Conservation (phyloP, 2,888 invertebrate species). For the Myathropa florea region DNA sequence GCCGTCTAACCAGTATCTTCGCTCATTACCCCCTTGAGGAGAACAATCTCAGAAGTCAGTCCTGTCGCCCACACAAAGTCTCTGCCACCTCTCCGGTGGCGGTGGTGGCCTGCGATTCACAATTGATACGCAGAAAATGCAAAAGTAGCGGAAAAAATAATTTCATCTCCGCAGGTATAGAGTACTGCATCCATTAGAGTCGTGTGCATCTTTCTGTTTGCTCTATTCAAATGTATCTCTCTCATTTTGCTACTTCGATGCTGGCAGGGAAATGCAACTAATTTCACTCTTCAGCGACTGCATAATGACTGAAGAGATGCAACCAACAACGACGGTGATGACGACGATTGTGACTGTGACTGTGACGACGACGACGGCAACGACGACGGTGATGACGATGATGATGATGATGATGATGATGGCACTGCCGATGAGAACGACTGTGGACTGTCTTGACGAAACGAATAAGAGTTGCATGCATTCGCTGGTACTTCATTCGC, state of each 20-base stretch:
- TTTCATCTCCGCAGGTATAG: neutral
- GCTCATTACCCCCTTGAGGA: too few relatives aligned
- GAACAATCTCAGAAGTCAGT: too few relatives aligned
- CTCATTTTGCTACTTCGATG: neutral
- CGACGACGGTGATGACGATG: neutral
- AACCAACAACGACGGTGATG: neutral
- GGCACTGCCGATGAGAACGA: neutral
- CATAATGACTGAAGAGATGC: constrained; percentile 1
- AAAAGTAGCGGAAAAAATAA: neutral
- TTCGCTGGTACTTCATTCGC: neutral
- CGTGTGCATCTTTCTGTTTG: neutral
- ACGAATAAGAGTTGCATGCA: neutral
- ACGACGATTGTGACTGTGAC: neutral
- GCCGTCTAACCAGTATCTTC: too few relatives aligned
- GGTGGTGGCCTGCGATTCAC: neutral
- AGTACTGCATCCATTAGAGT: neutral
- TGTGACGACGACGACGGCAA: neutral
- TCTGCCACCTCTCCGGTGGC: neutral
- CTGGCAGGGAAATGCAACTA: neutral
- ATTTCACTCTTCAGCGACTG: constrained; percentile 4
- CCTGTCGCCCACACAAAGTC: neutral
- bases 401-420: neutral
- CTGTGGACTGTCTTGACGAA: neutral
- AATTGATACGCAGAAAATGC: neutral
- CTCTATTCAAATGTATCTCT: neutral